phyloP scores from a whole-genome alignment of 2,113 vertebrate genomes.

The Anoura caudifer region DNA sequence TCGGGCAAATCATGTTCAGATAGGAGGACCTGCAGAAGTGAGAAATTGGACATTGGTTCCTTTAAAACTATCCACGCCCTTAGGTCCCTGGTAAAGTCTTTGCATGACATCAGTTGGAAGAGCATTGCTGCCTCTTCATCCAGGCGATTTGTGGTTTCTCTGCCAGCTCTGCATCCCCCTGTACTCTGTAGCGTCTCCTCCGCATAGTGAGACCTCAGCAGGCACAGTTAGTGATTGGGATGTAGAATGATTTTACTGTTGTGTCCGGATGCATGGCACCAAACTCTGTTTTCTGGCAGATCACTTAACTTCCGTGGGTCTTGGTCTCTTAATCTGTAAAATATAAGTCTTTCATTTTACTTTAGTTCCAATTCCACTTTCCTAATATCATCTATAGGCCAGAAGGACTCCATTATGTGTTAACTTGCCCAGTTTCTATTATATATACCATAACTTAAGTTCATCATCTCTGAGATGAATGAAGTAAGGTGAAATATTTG shows the following conservation, averaged over 20 bases:
- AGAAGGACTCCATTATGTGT: not conserved
- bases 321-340: conserved; percentile 22
- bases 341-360: not conserved
- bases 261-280: not conserved
- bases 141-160: not conserved
- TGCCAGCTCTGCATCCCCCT: not conserved
- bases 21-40: not conserved
- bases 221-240: not conserved
- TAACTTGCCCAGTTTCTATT: not conserved
- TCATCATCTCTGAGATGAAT: not conserved
- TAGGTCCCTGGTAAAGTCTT: not conserved
- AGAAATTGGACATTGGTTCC: not conserved
- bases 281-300: not conserved
- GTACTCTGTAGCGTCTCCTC: not conserved
- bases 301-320: not conserved
- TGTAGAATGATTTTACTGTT: not conserved
- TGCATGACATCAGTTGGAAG: not conserved
- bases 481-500: not conserved
- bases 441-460: not conserved
- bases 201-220: not conserved
- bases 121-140: not conserved
- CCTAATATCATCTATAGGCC: not conserved
- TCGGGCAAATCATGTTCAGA: not conserved
- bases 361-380: not conserved
- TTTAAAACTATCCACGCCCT: not conserved